A percentile compares a stretch with the other conserved stretches of the same genome.
phyloP scores from a whole-genome alignment of 2,888 invertebrate genomes.

The Platycheirus albimanus region DNA sequence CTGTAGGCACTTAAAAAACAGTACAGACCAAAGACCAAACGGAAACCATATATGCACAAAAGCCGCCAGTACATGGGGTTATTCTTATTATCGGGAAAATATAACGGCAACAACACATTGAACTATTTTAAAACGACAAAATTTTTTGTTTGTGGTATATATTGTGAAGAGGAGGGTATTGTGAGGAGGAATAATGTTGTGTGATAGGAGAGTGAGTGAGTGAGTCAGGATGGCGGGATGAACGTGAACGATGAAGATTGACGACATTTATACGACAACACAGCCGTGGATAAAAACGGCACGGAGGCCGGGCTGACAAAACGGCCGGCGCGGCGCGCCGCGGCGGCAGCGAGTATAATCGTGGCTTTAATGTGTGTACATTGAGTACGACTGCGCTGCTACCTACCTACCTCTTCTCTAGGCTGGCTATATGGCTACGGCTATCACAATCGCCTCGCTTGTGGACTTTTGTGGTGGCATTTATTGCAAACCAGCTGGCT shows the following conservation, averaged over 20 bases:
- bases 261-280: neutral
- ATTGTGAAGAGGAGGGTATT: neutral
- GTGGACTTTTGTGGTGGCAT: conserved; percentile 29
- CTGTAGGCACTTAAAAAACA: too few relatives aligned
- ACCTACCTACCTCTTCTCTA: too few relatives aligned
- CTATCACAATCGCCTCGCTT: conserved; percentile 20
- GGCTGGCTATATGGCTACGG: conserved; percentile 28
- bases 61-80: conserved; percentile 58
- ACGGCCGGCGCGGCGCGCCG: too few relatives aligned
- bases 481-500: conserved; percentile 51
- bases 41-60: conserved; percentile 37
- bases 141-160: conserved; percentile 43
- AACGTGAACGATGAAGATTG: neutral
- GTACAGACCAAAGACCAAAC: conserved; percentile 19
- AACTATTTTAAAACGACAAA: conserved; percentile 68
- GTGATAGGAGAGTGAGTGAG: conserved; percentile 37
- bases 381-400: conserved; percentile 24
- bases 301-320: too few relatives aligned
- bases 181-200: too few relatives aligned
- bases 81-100: conserved; percentile 63
- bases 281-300: conserved; percentile 45
- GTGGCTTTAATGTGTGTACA: conserved; percentile 62
- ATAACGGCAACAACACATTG: conserved; percentile 44
- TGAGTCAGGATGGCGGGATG: conserved; percentile 52
- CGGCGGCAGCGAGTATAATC: conserved; percentile 49